A percentile compares a stretch with the other conserved stretches of the same genome.
Evolutionary conservation across 2,113 vertebrate genomes (phyloP).

Genomic region (Apistogramma diplotaenia): DNA sequence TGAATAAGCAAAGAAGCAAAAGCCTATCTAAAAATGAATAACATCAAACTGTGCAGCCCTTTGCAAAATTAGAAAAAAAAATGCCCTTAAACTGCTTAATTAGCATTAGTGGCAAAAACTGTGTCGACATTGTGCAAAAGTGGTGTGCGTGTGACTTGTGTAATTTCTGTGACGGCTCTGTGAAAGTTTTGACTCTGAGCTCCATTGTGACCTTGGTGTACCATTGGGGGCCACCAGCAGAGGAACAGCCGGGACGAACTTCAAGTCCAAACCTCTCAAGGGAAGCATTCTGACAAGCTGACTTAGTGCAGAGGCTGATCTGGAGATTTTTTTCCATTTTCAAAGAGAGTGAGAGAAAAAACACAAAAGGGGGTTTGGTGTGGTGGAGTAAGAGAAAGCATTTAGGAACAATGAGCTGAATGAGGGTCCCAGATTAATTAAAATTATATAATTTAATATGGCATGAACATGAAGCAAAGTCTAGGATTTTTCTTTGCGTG

Average conservation of each 20-base stretch:
- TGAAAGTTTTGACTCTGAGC: slow-evolving; percentile 35
- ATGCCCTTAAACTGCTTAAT: not conserved
- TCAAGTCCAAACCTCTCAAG: slow-evolving; percentile 79
- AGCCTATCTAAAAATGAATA: not conserved
- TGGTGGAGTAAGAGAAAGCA: slow-evolving; percentile 1
- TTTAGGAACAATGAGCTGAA: slow-evolving; percentile 14
- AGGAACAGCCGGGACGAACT: slow-evolving; percentile 79
- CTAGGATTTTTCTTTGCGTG: not conserved
- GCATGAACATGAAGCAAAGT: not conserved
- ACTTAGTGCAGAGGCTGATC: slow-evolving; percentile 81
- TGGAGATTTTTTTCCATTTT: slow-evolving; percentile 69
- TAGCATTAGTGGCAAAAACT: not conserved
- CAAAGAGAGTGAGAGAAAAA: slow-evolving; percentile 22
- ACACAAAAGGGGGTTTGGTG: not conserved
- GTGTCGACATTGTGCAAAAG: not conserved
- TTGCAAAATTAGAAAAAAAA: not conserved
- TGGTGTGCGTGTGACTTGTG: not conserved
- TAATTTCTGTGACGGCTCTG: slow-evolving; percentile 18
- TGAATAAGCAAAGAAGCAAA: not conserved
- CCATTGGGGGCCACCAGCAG: slow-evolving; percentile 57
- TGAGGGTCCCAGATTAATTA: slow-evolving; percentile 4
- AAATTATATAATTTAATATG: slow-evolving; percentile 14
- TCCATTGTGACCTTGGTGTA: slow-evolving; percentile 55
- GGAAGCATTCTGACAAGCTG: slow-evolving; percentile 86
- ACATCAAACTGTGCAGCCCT: not conserved